Conservation (phyloP, 2,797 vertebrate genomes). For the Melanogrammus aeglefinus region DNA sequence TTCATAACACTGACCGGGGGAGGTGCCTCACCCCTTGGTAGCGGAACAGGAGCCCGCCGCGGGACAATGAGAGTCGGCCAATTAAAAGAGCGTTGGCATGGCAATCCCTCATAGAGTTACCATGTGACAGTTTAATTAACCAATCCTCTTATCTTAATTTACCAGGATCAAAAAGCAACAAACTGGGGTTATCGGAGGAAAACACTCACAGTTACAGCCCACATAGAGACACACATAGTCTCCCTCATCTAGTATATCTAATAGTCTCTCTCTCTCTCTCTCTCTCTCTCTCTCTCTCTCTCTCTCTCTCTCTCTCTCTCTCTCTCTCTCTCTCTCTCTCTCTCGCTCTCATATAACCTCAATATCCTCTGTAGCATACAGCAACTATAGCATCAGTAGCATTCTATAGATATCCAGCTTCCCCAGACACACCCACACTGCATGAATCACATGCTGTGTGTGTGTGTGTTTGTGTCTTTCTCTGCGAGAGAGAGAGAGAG, state of each 20-base stretch:
- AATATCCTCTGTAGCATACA: not conserved
- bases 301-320: too few species aligned
- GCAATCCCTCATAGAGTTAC: slow-evolving; percentile 77
- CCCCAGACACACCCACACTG: not conserved
- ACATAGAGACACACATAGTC: slow-evolving; percentile 36
- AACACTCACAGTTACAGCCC: slow-evolving; percentile 59
- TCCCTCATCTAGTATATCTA: slow-evolving; percentile 13
- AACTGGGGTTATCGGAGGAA: slow-evolving; percentile 72
- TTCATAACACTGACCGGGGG: not conserved
- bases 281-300: not conserved
- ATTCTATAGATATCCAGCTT: not conserved
- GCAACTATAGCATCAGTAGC: not conserved
- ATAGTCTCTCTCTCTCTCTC: not conserved
- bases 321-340: not conserved
- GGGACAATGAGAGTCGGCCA: slow-evolving; percentile 72
- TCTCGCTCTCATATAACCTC: not conserved
- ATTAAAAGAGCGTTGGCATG: slow-evolving; percentile 74
- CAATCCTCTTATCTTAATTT: slow-evolving; percentile 79
- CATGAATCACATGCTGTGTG: not conserved
- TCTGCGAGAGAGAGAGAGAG: too few species aligned
- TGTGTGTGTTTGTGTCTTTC: too few species aligned
- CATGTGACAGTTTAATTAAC: slow-evolving; percentile 83
- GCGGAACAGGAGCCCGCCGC: slow-evolving; percentile 44
- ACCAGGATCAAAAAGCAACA: slow-evolving; percentile 76
- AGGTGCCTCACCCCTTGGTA: not conserved